Conservation (phyloP, 2,888 invertebrate species). For the Erebia palarica region DNA sequence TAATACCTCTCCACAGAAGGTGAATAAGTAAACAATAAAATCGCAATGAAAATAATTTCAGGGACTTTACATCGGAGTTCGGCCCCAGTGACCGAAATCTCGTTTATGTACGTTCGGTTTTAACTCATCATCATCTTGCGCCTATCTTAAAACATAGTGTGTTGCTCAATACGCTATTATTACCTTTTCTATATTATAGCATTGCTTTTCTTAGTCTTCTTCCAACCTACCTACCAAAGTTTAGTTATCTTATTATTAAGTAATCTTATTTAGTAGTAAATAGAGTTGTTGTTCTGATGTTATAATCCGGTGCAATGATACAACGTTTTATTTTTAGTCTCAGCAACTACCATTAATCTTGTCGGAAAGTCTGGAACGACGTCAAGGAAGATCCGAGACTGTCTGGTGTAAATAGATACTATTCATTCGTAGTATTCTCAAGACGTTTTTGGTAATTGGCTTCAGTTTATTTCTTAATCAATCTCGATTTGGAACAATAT, state of each 20-base stretch:
- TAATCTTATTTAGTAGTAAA: background rate
- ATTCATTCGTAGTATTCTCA: background rate
- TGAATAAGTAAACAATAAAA: background rate
- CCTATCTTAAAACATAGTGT: background rate
- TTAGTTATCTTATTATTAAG: background rate
- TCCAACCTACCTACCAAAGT: background rate
- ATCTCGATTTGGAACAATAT: background rate
- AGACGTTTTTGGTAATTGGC: slow-evolving; percentile 6
- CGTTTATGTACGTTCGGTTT: background rate
- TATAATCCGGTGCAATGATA: slow-evolving; percentile 28
- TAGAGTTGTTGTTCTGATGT: slow-evolving; percentile 6
- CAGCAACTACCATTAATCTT: slow-evolving; percentile 34
- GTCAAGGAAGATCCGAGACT: slow-evolving; percentile 11
- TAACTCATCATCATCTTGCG: background rate
- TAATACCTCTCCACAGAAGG: background rate
- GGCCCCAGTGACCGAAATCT: background rate
- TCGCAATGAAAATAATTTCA: background rate
- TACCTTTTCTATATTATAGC: too few relatives aligned
- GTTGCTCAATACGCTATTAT: too few relatives aligned
- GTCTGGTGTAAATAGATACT: background rate
- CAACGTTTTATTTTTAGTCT: slow-evolving; percentile 30
- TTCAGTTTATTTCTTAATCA: background rate
- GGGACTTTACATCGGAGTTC: background rate
- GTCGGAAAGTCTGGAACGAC: slow-evolving; percentile 17
- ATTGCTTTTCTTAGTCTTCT: too few relatives aligned